Evolutionary conservation across 2,888 invertebrate genomes (phyloP).

Genomic region (Macaria notata): DNA sequence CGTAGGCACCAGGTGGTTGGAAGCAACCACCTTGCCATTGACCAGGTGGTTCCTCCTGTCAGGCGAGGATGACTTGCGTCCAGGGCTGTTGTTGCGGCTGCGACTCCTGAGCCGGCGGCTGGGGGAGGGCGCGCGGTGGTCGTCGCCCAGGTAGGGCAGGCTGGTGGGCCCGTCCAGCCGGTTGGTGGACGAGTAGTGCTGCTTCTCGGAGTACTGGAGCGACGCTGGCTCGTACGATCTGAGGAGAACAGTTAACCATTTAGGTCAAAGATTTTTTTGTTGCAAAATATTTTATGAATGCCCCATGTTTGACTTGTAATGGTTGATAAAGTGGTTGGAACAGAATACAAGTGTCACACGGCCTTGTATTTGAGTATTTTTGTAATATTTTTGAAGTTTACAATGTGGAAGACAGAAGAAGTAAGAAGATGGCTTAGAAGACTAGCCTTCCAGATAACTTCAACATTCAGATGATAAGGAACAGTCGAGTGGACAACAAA

Average conservation of each 20-base stretch:
- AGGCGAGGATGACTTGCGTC: slow-evolving; percentile 69
- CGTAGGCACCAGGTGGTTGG: slow-evolving; percentile 77
- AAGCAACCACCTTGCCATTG: slow-evolving; percentile 51
- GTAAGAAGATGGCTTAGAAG: too few relatives aligned
- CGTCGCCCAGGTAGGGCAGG: slow-evolving; percentile 67
- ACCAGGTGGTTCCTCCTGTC: slow-evolving; percentile 53
- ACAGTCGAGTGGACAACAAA: too few relatives aligned
- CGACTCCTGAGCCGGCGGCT: slow-evolving; percentile 57
- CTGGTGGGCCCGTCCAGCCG: slow-evolving; percentile 65
- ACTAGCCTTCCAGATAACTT: too few relatives aligned
- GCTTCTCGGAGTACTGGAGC: slow-evolving; percentile 60
- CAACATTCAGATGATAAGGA: too few relatives aligned
- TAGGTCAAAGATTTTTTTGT: too few relatives aligned
- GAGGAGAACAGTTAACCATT: slow-evolving; percentile 27
- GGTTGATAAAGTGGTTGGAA: too few relatives aligned
- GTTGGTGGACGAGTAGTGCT: slow-evolving; percentile 61
- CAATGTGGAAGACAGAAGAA: too few relatives aligned
- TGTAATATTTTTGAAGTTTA: too few relatives aligned
- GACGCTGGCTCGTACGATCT: slow-evolving; percentile 61
- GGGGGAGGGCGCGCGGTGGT: slow-evolving; percentile 65
- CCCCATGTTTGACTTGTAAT: too few relatives aligned
- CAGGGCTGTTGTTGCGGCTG: slow-evolving; percentile 63
- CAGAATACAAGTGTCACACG: too few relatives aligned
- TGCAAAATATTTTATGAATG: too few relatives aligned
- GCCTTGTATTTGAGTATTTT: too few relatives aligned